Conservation (phyloP, 2,113 vertebrate genomes). For the Mugil cephalus region DNA sequence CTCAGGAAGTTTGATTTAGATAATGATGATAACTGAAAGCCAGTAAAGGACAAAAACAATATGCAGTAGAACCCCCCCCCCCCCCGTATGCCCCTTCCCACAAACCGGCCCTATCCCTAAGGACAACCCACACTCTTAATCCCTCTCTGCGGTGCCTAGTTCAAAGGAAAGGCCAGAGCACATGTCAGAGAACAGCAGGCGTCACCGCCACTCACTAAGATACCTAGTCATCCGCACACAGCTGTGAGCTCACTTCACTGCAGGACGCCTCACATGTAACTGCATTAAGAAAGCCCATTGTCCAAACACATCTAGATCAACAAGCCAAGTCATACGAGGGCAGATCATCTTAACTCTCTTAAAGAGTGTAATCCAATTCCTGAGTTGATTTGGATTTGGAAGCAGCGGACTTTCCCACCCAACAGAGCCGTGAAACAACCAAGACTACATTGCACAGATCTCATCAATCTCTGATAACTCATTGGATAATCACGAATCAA, state of each 20-base stretch:
- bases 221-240: conserved; percentile 70
- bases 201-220: conserved; percentile 62
- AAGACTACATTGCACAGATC: conserved; percentile 53
- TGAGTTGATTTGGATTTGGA: conserved; percentile 49
- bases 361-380: conserved; percentile 66
- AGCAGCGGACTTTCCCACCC: conserved; percentile 63
- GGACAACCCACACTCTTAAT: conserved; percentile 60
- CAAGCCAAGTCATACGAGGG: conserved; percentile 42
- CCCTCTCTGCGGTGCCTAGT: conserved; percentile 66
- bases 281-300: conserved; percentile 66
- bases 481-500: conserved; percentile 50
- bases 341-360: conserved; percentile 59
- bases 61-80: conserved; percentile 1
- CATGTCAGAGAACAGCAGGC: conserved; percentile 72
- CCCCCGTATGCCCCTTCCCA: neutral
- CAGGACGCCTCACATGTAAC: conserved; percentile 59
- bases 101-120: conserved; percentile 25
- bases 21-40: conserved; percentile 49
- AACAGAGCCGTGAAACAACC: conserved; percentile 46
- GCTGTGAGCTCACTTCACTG: conserved; percentile 55
- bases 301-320: conserved; percentile 77
- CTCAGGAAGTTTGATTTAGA: conserved; percentile 68
- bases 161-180: conserved; percentile 70
- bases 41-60: conserved; percentile 61
- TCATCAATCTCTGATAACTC: conserved; percentile 51